Conservation (phyloP, 2,113 vertebrate genomes). For the Lepus americanus region DNA sequence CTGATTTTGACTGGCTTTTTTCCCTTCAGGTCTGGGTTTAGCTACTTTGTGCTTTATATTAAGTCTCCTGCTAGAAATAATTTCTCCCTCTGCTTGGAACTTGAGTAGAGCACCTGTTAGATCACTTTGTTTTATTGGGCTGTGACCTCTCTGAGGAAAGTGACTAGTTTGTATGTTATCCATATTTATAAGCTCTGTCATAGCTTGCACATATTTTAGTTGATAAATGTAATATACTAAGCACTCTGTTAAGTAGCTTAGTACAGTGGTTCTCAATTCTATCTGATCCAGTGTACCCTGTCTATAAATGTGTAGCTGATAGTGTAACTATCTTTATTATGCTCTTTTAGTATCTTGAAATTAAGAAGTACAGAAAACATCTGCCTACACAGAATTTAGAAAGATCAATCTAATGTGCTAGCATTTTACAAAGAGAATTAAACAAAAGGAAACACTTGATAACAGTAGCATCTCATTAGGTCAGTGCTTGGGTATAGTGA, state of each 20-base stretch:
- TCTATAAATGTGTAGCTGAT: background rate
- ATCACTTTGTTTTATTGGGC: constrained; percentile 35
- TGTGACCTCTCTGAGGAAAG: constrained; percentile 17
- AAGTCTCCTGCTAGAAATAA: constrained; percentile 25
- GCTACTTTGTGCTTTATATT: background rate
- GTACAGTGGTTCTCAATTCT: background rate
- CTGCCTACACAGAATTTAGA: background rate
- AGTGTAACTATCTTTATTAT: background rate
- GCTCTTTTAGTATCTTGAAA: background rate
- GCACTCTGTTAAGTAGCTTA: background rate
- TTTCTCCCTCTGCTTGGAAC: background rate
- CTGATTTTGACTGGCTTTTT: background rate
- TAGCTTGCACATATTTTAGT: background rate
- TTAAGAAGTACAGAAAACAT: background rate
- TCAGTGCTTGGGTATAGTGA: constrained; percentile 2
- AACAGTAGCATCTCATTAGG: background rate
- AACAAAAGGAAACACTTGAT: constrained; percentile 20
- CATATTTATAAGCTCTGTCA: background rate
- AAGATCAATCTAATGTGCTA: background rate
- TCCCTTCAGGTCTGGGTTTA: background rate
- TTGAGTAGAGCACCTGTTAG: background rate
- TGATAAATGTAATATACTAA: background rate
- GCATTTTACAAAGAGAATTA: constrained; percentile 23
- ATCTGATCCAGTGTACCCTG: background rate
- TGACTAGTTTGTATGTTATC: background rate